Evolutionary conservation across 1,140 invertebrate species (phyloP).

Genomic region (Bombus superbus): DNA sequence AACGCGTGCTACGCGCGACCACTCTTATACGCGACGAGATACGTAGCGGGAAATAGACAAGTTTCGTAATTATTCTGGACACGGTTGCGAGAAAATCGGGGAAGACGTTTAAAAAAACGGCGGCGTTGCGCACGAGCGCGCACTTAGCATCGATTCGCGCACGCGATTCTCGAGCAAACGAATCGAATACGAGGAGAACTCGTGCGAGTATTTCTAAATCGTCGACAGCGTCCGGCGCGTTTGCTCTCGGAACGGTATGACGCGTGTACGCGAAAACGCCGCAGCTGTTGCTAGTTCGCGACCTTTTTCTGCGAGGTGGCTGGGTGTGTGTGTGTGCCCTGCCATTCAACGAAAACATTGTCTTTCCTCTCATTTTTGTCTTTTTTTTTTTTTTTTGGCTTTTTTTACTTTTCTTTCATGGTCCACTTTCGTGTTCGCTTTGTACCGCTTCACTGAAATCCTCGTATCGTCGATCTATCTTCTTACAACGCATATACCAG

Average conservation of each 20-base stretch:
- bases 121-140: too few relatives aligned
- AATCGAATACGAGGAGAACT: not conserved
- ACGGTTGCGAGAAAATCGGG: conserved; percentile 12
- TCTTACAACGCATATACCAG: conserved; percentile 79
- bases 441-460: not conserved
- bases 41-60: not conserved
- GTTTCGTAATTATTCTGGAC: too few relatives aligned
- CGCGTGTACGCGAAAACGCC: not conserved
- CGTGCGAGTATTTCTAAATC: not conserved
- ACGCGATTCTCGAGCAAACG: not conserved
- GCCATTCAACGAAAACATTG: too few relatives aligned
- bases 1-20: too few relatives aligned
- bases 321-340: too few relatives aligned
- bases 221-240: not conserved
- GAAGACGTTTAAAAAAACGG: not conserved
- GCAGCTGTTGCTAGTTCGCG: not conserved
- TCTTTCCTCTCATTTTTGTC: not conserved
- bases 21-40: not conserved
- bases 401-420: not conserved
- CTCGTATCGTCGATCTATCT: conserved; percentile 2
- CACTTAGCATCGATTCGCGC: not conserved
- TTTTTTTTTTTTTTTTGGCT: not conserved
- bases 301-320: too few relatives aligned
- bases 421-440: conserved; percentile 1
- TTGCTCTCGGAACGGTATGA: not conserved